Percentiles rank a stretch among this genome's conserved stretches.
Evolutionary conservation across 2,888 invertebrate genomes (phyloP).

Genomic region (Archips crataeganus): DNA sequence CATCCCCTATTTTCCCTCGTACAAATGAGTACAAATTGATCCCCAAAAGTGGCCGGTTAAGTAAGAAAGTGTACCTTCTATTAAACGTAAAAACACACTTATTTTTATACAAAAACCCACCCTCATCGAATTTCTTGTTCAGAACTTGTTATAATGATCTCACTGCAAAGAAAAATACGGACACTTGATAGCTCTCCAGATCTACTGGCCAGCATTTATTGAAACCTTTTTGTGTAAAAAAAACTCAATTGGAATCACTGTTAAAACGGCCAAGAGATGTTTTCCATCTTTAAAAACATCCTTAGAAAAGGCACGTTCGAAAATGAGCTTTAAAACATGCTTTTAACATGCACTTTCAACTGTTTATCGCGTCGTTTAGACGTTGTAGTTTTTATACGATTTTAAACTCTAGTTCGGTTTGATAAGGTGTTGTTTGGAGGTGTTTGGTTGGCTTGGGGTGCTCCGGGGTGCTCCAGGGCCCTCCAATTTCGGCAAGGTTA

Average conservation of each 20-base stretch:
- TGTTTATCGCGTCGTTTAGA: constrained; percentile 6
- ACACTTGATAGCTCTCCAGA: constrained; percentile 41
- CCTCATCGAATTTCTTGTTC: constrained; percentile 37
- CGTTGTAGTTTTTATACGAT: constrained; percentile 39
- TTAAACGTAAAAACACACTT: constrained; percentile 33
- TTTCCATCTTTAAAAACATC: constrained; percentile 50
- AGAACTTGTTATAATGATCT: constrained; percentile 42
- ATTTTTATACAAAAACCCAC: constrained; percentile 34
- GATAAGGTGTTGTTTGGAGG: constrained; percentile 49
- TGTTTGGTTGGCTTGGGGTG: constrained; percentile 48
- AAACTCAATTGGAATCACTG: constrained; percentile 62
- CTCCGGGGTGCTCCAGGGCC: constrained; percentile 49
- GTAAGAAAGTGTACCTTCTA: constrained; percentile 7
- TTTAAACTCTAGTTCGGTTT: constrained; percentile 39
- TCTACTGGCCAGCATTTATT: constrained; percentile 63
- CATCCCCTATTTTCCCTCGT: neutral
- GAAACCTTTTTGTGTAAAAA: constrained; percentile 59
- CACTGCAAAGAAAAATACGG: constrained; percentile 38
- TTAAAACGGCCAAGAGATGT: constrained; percentile 51
- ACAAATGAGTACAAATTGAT: neutral
- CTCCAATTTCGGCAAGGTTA: constrained; percentile 67
- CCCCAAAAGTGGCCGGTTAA: constrained; percentile 4
- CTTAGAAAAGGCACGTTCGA: constrained; percentile 50
- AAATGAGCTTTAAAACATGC: constrained; percentile 47
- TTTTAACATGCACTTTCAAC: constrained; percentile 48